Conservation (phyloP, 23 tunicate species). For the Pegea sp. region DNA sequence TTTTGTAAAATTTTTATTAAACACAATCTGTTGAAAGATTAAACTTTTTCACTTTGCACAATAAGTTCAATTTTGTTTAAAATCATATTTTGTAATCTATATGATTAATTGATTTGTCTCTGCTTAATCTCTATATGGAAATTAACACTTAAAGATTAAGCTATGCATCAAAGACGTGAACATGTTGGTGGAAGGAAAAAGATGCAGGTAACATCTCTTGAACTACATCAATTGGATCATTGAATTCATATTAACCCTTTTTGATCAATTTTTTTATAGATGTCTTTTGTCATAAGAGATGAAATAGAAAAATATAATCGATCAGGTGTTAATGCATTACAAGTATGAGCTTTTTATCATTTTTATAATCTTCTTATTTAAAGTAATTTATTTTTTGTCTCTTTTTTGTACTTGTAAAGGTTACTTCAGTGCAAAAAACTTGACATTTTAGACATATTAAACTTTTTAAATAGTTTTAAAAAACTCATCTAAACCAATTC, state of each 20-base stretch:
- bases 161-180: neutral
- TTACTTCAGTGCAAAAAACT: neutral
- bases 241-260: neutral
- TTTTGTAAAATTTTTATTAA: too few relatives aligned
- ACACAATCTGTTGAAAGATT: too few relatives aligned
- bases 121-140: too few relatives aligned
- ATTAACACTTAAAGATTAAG: neutral
- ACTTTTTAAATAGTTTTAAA: neutral
- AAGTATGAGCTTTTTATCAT: constrained; percentile 8
- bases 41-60: too few relatives aligned
- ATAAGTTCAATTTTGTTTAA: too few relatives aligned
- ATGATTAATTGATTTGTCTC: too few relatives aligned
- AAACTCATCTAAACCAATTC: neutral
- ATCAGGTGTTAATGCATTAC: constrained; percentile 87
- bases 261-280: constrained; percentile 3
- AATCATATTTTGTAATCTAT: too few relatives aligned
- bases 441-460: neutral
- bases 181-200: neutral
- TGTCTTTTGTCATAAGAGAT: constrained; percentile 57
- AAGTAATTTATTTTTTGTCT: neutral
- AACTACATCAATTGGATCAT: neutral
- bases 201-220: neutral
- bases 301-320: constrained; percentile 65
- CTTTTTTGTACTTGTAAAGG: neutral
- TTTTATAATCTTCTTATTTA: neutral